Base-by-base conservation (phyloP, 2,888 invertebrate genomes). In the Zygaena filipendulae region DNA sequence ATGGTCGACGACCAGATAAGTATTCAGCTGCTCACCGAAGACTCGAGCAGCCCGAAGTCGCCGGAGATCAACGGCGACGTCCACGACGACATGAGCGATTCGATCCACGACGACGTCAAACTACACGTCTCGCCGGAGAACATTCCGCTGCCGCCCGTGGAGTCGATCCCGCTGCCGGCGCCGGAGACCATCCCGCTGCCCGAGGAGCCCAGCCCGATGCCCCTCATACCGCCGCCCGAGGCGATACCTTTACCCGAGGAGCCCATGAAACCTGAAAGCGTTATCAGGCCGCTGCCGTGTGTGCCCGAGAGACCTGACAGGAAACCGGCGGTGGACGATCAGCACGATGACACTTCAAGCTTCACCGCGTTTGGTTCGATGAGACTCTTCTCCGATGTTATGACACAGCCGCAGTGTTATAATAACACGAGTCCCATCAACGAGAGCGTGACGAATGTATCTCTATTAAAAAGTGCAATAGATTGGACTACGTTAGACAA, bases 1-100 rank as follows among this genome's bases (percentile, higher is more conserved):
- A 79, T 81, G 69, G 72, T 80, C 18, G 80, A 77, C 25, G 80
- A 81, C 53, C 79, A 70, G 41, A 74, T 81, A 48, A 80, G 80
- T 51, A 61, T 81, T 40, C 75, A 80, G 42, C 35, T 81, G 40
- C 59, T 77, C 21, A 74, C 70, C 1, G 77, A 69, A 32, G 54
- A 60, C 33, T 64, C 69, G 28, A 40, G 47, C 16, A 39, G 42
- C 11, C 47, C 53, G 2, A 56, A 52, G 27, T 43, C 53, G 19
- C 49, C 55, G 7, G 71, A 72, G 5, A 43, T 69, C 10, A 75
- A 75, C 31, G 77, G 75, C 0, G 77, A 75, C 12, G 30, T 59
- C 3, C 68, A 68, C 37, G 71, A 69, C 13, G 71, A 72, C 4
- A 35, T 53, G 35, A 44, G 52, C 38, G 49, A 49, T 31, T 56